Percentiles rank a stretch among this genome's conserved stretches.
phyloP scores from a whole-genome alignment of 2,797 vertebrate species.

The Antennarius maculatus region DNA sequence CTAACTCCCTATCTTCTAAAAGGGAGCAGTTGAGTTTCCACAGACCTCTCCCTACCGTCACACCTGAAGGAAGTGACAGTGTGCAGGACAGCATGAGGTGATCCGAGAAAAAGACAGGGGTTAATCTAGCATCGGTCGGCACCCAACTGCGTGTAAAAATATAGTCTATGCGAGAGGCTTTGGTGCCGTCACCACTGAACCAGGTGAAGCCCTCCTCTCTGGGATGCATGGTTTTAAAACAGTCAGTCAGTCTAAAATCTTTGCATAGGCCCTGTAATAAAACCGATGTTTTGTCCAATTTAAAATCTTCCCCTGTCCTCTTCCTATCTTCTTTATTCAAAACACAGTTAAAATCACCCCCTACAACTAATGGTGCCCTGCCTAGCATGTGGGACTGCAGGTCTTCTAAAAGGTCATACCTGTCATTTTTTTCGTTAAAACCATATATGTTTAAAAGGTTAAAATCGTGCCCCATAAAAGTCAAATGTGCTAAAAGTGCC shows the following conservation, averaged over 20 bases:
- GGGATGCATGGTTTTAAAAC: too few relatives aligned
- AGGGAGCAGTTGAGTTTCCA: not conserved
- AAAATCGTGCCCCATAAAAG: too few relatives aligned
- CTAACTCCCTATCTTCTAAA: too few relatives aligned
- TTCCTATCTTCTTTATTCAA: not conserved
- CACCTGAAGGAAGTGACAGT: not conserved
- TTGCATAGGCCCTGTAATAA: too few relatives aligned
- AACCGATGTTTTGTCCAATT: not conserved
- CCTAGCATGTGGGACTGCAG: too few relatives aligned
- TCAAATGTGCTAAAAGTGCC: too few relatives aligned
- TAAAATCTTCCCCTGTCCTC: not conserved
- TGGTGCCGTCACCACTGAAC: slow-evolving; percentile 2
- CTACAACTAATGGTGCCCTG: not conserved
- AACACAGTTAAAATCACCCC: not conserved
- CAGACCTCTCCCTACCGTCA: not conserved
- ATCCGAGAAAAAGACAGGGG: not conserved
- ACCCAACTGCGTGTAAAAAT: not conserved
- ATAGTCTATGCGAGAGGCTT: not conserved
- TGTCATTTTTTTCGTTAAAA: too few relatives aligned
- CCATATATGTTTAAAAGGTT: too few relatives aligned
- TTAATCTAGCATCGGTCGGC: not conserved
- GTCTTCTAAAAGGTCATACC: too few relatives aligned
- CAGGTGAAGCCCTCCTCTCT: slow-evolving; percentile 3
- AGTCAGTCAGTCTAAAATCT: too few relatives aligned
- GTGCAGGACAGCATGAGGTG: not conserved